Evolutionary conservation across 1,140 invertebrate species (phyloP), one percentile per base, ranked within the genome.

Genomic region (Drosophila tristis): DNA sequence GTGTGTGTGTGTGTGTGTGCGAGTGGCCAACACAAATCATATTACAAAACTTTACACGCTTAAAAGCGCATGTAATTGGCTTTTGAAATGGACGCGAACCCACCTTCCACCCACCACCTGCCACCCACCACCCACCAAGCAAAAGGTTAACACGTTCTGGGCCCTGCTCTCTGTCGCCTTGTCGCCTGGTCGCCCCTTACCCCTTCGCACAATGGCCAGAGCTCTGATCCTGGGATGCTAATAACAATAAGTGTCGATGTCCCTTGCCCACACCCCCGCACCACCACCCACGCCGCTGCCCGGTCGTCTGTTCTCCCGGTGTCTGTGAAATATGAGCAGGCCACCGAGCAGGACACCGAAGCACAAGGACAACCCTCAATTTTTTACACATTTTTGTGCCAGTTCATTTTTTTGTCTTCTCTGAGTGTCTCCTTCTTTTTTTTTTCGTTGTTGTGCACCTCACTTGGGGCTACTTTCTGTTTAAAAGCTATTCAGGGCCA

Each of bases 41-140:
- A 87, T 87, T 87, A 87, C 82, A 87, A 89, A 89, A 87, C 84
- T 89, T 87, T 89, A 87, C 84, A 87, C 84, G 84, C 84, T 87
- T 87, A 87, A 87, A 87, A 87, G 84, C 84, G 79, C 84, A 87
- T 87, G 84, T 87, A 87, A 87, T 87, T 87, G 84, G 84, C 84
- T 89, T 87, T 87, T 87, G 84, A 87, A 87, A 86, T 85, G 80
- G 84, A 50, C 77, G 64, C 65, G 73, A 16, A 8, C 31, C 35
- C 57, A 5, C 29, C 7, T 7, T 0, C 29, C 7, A 25, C 7
- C 29, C 7, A 29, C 62, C 35, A 25, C 42, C 42, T 25, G 5
- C 2, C 4, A 5, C 13, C n/a, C 25, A 6, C 29, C 0, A 31
- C 29, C 20, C 20, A 20, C 20, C 20, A 20, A 9, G 50, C 71